A percentile compares a stretch with the other conserved stretches of the same genome.
Conservation (phyloP, 2,888 invertebrate species). For the Xestobium rufovillosum region DNA sequence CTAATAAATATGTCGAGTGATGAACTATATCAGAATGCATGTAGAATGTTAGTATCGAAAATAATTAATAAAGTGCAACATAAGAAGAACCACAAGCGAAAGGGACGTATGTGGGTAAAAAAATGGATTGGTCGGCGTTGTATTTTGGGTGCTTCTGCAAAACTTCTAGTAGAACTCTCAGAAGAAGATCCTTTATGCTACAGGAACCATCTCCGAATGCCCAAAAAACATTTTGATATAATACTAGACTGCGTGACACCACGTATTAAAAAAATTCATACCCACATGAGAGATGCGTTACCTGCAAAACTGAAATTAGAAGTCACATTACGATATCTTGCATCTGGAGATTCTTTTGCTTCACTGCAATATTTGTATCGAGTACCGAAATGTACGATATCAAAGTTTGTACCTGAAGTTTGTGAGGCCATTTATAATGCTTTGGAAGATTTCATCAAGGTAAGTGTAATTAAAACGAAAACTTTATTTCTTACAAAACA, state of each 20-base stretch:
- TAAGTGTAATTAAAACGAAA: no score
- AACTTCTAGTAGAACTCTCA: no score
- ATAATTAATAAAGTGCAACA: background rate
- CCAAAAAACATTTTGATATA: constrained; percentile 7
- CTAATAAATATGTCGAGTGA: no score
- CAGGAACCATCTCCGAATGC: no score
- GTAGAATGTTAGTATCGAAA: no score
- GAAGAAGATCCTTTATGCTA: no score
- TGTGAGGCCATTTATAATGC: constrained; percentile 22
- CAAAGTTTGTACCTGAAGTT: constrained; percentile 24
- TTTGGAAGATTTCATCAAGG: no score
- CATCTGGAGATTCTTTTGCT: constrained; percentile 25
- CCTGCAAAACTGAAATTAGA: constrained; percentile 28
- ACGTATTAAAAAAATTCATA: constrained; percentile 20
- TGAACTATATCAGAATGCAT: no score
- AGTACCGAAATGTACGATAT: constrained; percentile 20
- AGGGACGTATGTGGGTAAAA: no score
- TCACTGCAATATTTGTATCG: constrained; percentile 24
- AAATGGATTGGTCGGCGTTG: no score
- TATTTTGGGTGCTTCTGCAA: no score
- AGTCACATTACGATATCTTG: constrained; percentile 27
- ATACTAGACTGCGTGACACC: constrained; percentile 3
- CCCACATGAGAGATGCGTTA: constrained; percentile 27
- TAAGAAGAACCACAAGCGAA: background rate
- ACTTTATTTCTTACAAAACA: no score